Conservation (phyloP, 2,797 vertebrate genomes). For the Siniperca obscura region DNA sequence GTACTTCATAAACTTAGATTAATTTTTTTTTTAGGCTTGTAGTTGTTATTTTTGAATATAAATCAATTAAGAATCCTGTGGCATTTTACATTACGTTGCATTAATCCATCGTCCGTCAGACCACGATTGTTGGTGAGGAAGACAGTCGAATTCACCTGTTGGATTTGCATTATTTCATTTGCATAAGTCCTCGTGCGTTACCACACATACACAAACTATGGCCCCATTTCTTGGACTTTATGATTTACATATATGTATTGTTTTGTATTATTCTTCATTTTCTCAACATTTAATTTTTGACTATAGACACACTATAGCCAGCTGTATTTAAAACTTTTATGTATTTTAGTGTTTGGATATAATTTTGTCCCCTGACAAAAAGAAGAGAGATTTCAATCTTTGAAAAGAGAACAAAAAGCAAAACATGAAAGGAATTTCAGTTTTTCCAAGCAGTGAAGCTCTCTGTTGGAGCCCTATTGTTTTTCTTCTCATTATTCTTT, state of each 20-base stretch:
- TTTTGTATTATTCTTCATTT: background rate
- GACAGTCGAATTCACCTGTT: background rate
- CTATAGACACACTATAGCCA: background rate
- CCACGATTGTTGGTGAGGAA: background rate
- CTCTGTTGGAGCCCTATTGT: too few relatives aligned
- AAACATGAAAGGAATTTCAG: background rate
- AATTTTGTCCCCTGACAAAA: background rate
- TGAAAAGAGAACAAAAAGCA: background rate
- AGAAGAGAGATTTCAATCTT: background rate
- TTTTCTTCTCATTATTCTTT: too few relatives aligned
- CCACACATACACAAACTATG: too few relatives aligned
- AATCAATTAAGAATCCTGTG: background rate
- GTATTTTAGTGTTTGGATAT: background rate
- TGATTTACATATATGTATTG: too few relatives aligned
- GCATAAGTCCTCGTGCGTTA: background rate
- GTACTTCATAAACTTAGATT: background rate
- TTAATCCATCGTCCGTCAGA: background rate
- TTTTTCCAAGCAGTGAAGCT: background rate
- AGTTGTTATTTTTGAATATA: background rate
- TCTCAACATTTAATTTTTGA: slow-evolving; percentile 5
- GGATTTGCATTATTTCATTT: background rate
- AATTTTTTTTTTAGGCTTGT: background rate
- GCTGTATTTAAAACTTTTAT: background rate
- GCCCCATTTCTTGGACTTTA: background rate
- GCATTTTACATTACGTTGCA: background rate